Evolutionary conservation across 2,113 vertebrate genomes (phyloP), one percentile per base, ranked within the genome.

Genomic region (Prunella himalayana): DNA sequence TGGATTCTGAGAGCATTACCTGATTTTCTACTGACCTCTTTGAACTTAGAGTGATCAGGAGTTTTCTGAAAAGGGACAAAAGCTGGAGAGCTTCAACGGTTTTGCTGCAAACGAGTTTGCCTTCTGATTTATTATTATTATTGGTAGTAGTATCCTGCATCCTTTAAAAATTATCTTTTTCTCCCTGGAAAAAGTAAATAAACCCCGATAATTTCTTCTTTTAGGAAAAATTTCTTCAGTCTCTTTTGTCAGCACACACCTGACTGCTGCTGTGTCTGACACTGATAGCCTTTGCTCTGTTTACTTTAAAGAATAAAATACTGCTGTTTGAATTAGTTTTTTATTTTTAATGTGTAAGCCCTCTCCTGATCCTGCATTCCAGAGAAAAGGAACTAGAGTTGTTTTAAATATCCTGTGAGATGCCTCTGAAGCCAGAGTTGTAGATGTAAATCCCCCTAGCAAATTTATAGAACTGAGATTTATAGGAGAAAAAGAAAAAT

Each of bases 221-320:
- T 45, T 69, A 61, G 66, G 51, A 83, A 95, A 57, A 53, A 44
- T 66, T 66, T 91, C 44, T 94, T 86, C 81, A 56, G 53, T 94
- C 45, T 51, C 69, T 91, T 96, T 93, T 86, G 96, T 96, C 90
- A 90, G 85, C 85, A 65, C 0, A 8, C 50, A 89, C 45, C 82
- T 90, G 80, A 81, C 68, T 89, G 78, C 49, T 90, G 84, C 78
- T 71, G 30, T 71, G 51, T 89, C 87, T 90, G 92, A 90, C 73
- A 59, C 56, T 0, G 0, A 78, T 51, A 91, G 88, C 95, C 95
- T 96, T 93, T 93, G 96, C 85, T 96, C 95, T 95, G 94, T 96
- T 97, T 95, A 89, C 94, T 94, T 92, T 92, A 81, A 97, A 97
- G 91, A 97, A 97, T 61, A 82, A 94, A 91, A 78, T 64, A 51